Evolutionary conservation across 2,888 invertebrate species (phyloP), one percentile per base, ranked within the genome.

Genomic region (Drepana falcataria): DNA sequence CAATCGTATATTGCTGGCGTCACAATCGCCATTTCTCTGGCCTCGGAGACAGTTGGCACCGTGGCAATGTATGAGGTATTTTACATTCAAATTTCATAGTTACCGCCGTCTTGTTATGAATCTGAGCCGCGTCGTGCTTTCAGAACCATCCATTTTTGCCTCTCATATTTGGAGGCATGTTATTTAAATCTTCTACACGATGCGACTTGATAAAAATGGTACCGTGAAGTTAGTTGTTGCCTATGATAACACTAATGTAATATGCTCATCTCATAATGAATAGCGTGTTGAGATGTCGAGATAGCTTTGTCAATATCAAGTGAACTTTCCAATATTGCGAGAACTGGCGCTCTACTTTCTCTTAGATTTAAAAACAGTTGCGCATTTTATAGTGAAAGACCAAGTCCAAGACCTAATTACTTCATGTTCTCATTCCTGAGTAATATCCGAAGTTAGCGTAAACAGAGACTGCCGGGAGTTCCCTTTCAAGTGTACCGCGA

Each of bases 71-170:
- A 68, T 68, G 71, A 68, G 56, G 65, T 71, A 74, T 69, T 69
- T 68, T 66, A 71, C 67, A 71, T 74, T 72, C 68, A 72, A 73
- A 72, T 72, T 69, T 73, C 65, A 72, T 72, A 71, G 62, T 65
- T 62, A 57, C 60, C 59, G 64, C 57, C 63, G 64, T 63, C 64
- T 69, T 65, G 64, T 60, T 66, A 60, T 63, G 59, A 54, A 53
- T 40, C 56, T 49, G 51, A 44, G 56, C 58, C 57, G 57, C 47
- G 54, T 57, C 64, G 61, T 65, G 59, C 64, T 62, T 5, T 55
- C 44, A 53, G 49, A 61, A 53, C 57, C 53, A 52, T 35, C 58
- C 53, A 58, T 66, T 60, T 56, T 48, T 49, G 49, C 53, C 53
- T 44, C 44, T 44, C 9, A 44, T 44, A 9, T 44, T 44, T 44